Percentiles rank a stretch among this genome's conserved stretches.
Conservation (phyloP, 2,888 invertebrate species). For the Rhyacophila evoluta region DNA sequence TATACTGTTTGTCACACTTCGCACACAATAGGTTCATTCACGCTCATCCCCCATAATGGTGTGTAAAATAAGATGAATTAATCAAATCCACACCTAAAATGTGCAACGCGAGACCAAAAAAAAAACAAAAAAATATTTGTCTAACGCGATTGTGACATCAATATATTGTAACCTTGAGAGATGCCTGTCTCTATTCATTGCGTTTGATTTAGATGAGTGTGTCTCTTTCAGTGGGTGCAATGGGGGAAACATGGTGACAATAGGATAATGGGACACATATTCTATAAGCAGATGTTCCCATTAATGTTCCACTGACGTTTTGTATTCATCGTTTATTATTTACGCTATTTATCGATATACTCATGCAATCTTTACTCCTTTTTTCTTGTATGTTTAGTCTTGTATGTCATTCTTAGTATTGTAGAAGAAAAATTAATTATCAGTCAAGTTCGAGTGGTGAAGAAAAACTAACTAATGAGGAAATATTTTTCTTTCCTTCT, state of each 20-base stretch:
- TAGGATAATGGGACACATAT: constrained; percentile 51
- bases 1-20: constrained; percentile 30
- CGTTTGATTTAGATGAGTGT: neutral
- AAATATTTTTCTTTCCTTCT: no score
- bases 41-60: constrained; percentile 47
- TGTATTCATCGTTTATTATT: constrained; percentile 54
- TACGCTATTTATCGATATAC: constrained; percentile 47
- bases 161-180: constrained; percentile 41
- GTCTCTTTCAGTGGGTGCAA: constrained; percentile 36
- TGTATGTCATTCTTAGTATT: no score
- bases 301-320: constrained; percentile 53
- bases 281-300: constrained; percentile 54
- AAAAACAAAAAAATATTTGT: constrained; percentile 49
- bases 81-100: constrained; percentile 55
- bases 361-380: constrained; percentile 28
- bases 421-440: no score
- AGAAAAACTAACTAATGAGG: no score
- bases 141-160: constrained; percentile 45
- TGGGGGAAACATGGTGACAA: constrained; percentile 51
- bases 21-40: constrained; percentile 34
- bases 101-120: constrained; percentile 46
- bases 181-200: constrained; percentile 30
- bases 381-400: no score
- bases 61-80: constrained; percentile 54
- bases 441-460: no score